Percentiles rank a stretch among this genome's conserved stretches.
phyloP scores from a whole-genome alignment of 2,888 invertebrate species.

The Agrotis ipsilon region DNA sequence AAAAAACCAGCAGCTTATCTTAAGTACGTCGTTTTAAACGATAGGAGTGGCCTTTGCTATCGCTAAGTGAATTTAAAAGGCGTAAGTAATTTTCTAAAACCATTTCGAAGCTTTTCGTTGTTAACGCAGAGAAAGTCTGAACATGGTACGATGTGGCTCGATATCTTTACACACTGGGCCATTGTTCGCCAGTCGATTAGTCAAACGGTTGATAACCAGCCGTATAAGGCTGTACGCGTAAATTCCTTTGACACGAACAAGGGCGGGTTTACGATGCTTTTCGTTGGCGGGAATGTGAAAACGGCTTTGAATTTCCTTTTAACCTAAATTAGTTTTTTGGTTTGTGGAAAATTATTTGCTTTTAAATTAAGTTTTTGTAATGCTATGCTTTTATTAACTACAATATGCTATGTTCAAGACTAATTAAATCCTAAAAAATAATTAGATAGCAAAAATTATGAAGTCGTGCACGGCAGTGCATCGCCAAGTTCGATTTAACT shows the following conservation, averaged over 20 bases:
- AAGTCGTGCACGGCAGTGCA: background rate
- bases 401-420: too few relatives aligned
- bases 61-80: conserved; percentile 37
- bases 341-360: background rate
- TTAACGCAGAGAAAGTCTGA: conserved; percentile 60
- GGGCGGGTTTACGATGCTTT: conserved; percentile 66
- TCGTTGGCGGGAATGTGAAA: conserved; percentile 63
- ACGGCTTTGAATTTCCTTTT: conserved; percentile 60
- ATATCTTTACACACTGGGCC: conserved; percentile 53
- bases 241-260: conserved; percentile 71
- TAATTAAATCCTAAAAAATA: too few relatives aligned
- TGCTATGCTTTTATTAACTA: too few relatives aligned
- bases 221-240: conserved; percentile 65
- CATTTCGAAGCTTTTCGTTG: conserved; percentile 34
- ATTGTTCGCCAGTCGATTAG: conserved; percentile 69
- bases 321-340: conserved; percentile 25
- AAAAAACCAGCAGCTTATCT: conserved; percentile 30
- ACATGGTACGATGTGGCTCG: conserved; percentile 38
- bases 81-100: conserved; percentile 52
- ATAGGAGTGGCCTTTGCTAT: conserved; percentile 11
- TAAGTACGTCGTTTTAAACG: conserved; percentile 16
- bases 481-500: conserved; percentile 7
- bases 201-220: conserved; percentile 63
- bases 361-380: background rate
- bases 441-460: background rate